These are phyloP conservation scores for Temnothorax nylanderi DNA, from an alignment of 1,140 invertebrate genomes.

Conservation along the genomic window DNA sequence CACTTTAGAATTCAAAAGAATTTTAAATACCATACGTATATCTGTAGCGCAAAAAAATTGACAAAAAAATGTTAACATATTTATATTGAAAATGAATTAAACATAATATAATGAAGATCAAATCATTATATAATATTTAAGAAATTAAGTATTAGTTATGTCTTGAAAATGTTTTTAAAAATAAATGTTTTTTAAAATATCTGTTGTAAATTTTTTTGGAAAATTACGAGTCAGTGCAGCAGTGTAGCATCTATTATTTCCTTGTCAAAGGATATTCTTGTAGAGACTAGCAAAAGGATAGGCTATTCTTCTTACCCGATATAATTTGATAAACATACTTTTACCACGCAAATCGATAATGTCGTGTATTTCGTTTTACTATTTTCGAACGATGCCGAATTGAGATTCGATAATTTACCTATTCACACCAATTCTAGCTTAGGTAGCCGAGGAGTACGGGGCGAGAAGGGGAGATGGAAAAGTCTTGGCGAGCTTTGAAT, in stretches of 20 bases:
- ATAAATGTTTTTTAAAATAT: too few species aligned
- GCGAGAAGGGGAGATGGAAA: constrained; percentile 46
- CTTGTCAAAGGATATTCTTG: not conserved
- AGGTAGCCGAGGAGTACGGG: not conserved
- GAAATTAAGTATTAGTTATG: not conserved
- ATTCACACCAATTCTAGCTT: constrained; percentile 19
- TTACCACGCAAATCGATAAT: not conserved
- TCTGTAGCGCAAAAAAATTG: not conserved
- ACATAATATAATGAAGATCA: not conserved
- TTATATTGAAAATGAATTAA: not conserved
- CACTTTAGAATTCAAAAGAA: not conserved
- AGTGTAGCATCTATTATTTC: not conserved
- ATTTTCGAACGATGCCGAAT: not conserved
- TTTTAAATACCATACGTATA: not conserved
- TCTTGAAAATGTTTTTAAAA: not conserved
- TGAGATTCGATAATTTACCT: constrained; percentile 15
- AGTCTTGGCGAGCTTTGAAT: constrained; percentile 68
- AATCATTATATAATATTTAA: not conserved
- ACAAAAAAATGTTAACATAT: not conserved
- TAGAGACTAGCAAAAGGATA: not conserved
- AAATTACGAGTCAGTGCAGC: not conserved
- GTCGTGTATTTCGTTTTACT: not conserved
- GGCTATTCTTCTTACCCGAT: not conserved
- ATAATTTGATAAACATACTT: not conserved
- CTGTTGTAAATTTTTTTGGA: not conserved